phyloP scores from a whole-genome alignment of 2,797 vertebrate genomes.

The Arnoldichthys spilopterus region DNA sequence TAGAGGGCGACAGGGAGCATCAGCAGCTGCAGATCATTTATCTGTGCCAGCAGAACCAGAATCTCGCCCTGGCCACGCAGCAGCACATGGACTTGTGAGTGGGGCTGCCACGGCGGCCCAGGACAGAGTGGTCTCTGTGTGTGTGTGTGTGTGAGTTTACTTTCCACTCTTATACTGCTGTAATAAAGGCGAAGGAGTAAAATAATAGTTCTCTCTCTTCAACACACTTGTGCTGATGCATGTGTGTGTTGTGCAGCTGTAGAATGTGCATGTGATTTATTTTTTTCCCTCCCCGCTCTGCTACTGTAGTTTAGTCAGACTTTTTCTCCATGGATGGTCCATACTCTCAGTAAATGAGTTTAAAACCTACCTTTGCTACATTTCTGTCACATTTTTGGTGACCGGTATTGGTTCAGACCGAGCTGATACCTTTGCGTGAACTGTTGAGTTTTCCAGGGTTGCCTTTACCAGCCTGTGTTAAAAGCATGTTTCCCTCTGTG shows the following conservation, averaged over 20 bases:
- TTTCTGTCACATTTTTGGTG: too few relatives aligned
- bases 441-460: too few relatives aligned
- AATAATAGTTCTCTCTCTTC: neutral
- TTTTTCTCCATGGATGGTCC: neutral
- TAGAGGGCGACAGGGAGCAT: slow-evolving; percentile 78
- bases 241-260: neutral
- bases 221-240: neutral
- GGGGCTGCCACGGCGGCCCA: slow-evolving; percentile 30
- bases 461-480: too few relatives aligned
- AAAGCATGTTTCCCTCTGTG: too few relatives aligned
- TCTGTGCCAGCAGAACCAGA: slow-evolving; percentile 77
- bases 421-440: too few relatives aligned
- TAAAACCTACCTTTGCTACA: neutral
- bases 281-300: too few relatives aligned
- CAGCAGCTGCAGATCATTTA: slow-evolving; percentile 71
- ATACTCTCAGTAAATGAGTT: too few relatives aligned
- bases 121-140: slow-evolving; percentile 51
- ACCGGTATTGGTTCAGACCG: too few relatives aligned
- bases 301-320: neutral
- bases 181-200: neutral
- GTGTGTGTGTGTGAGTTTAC: slow-evolving; percentile 63
- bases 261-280: neutral
- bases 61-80: slow-evolving; percentile 71
- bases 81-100: slow-evolving; percentile 82
- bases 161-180: neutral